These are phyloP conservation scores for Leucoraja erinaceus DNA, from an alignment of 2,113 vertebrate genomes.

Conservation along the genomic window DNA sequence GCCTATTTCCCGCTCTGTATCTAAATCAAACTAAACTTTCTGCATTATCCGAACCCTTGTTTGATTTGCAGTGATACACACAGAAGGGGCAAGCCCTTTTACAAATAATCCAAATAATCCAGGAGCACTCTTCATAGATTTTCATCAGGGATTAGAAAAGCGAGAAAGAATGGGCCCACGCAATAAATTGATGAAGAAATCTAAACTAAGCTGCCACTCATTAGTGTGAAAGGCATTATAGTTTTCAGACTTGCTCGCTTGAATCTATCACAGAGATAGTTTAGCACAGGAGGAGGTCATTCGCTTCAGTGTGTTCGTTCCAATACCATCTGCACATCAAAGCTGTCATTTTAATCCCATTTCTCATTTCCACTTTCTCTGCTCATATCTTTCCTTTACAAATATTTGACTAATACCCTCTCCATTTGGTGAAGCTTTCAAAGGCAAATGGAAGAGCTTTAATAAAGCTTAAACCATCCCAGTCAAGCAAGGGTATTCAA, in stretches of 20 bases:
- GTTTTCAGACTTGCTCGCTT: not conserved
- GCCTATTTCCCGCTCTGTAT: too few species aligned
- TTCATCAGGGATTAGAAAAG: not conserved
- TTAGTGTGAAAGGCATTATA: not conserved
- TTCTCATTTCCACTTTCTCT: not conserved
- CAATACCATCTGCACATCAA: not conserved
- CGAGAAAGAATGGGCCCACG: not conserved
- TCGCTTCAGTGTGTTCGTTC: not conserved
- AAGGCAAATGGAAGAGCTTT: not conserved
- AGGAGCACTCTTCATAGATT: not conserved
- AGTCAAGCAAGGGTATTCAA: not conserved
- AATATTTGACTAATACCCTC: not conserved
- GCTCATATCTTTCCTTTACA: not conserved
- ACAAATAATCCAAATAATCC: not conserved
- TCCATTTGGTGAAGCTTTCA: not conserved
- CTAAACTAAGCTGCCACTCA: not conserved
- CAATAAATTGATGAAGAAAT: not conserved
- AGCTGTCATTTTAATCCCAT: not conserved
- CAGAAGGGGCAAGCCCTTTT: not conserved
- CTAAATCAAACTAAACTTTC: not conserved
- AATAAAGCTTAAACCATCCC: not conserved
- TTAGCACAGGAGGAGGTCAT: not conserved
- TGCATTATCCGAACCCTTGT: not conserved
- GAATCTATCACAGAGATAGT: conserved; percentile 2
- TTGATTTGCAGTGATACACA: too few species aligned